Percentiles rank a stretch among this genome's conserved stretches.
Evolutionary conservation across 2,888 invertebrate species (phyloP).

Genomic region (Drosophila vallismaia): DNA sequence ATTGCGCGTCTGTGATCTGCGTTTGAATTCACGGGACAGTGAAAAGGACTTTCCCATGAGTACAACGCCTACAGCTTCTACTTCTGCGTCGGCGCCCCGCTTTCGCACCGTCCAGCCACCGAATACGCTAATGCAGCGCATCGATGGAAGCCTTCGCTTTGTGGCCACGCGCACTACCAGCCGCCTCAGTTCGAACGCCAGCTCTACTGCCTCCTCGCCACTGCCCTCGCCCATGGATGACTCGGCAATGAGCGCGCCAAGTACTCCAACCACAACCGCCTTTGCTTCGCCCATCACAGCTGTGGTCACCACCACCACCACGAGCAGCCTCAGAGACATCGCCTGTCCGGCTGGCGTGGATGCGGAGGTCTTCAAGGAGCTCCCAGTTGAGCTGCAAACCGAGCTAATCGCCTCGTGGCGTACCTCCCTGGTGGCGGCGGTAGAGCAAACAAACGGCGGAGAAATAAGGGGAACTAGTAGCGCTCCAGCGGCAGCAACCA

Average conservation of each 20-base stretch:
- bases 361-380: constrained; percentile 88
- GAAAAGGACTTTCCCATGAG: constrained; percentile 84
- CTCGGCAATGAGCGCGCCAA: constrained; percentile 53
- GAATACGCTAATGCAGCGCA: constrained; percentile 64
- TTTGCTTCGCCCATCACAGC: constrained; percentile 20
- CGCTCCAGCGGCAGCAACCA: constrained; percentile 70
- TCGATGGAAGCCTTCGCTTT: constrained; percentile 69
- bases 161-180: constrained; percentile 62
- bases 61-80: constrained; percentile 62
- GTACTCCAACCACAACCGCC: constrained; percentile 54
- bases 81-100: constrained; percentile 41
- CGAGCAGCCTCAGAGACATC: constrained; percentile 75
- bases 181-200: constrained; percentile 65
- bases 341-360: constrained; percentile 88
- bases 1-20: constrained; percentile 87
- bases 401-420: constrained; percentile 89
- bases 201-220: constrained; percentile 74
- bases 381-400: constrained; percentile 89
- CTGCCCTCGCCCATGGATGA: constrained; percentile 80
- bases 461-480: constrained; percentile 77
- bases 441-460: constrained; percentile 56
- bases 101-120: constrained; percentile 74
- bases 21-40: constrained; percentile 87
- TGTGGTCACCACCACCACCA: constrained; percentile 2
- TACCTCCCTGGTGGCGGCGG: constrained; percentile 80